phyloP scores from a whole-genome alignment of 2,113 vertebrate species.

The Turnix velox region DNA sequence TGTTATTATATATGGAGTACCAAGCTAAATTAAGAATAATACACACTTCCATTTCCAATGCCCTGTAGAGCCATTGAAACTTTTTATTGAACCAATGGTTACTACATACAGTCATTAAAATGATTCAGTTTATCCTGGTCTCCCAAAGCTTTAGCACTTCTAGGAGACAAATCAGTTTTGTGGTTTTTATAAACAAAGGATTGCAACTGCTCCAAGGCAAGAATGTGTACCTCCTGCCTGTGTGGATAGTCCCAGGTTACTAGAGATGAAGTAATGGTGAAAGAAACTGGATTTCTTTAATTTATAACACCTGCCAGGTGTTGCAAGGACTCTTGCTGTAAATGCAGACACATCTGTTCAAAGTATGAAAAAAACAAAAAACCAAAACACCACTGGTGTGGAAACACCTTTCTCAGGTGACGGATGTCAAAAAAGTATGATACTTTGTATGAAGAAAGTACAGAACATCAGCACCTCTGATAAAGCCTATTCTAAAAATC shows the following conservation, averaged over 20 bases:
- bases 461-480: background rate
- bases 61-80: background rate
- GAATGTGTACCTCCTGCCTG: background rate
- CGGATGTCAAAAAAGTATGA: background rate
- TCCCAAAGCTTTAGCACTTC: background rate
- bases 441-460: background rate
- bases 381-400: background rate
- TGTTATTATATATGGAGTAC: background rate
- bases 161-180: background rate
- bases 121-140: background rate
- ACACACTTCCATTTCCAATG: background rate
- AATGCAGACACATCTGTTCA: too few relatives aligned
- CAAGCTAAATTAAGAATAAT: background rate
- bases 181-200: background rate
- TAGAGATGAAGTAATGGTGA: background rate
- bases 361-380: background rate
- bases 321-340: too few relatives aligned
- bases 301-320: background rate
- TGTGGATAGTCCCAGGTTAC: background rate
- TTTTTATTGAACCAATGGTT: background rate
- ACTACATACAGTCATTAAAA: background rate
- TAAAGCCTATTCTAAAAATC: background rate
- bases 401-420: background rate
- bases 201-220: background rate
- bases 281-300: background rate